Evolutionary conservation across 2,888 invertebrate species (phyloP).

Genomic region (Ischnus inquisitorius): DNA sequence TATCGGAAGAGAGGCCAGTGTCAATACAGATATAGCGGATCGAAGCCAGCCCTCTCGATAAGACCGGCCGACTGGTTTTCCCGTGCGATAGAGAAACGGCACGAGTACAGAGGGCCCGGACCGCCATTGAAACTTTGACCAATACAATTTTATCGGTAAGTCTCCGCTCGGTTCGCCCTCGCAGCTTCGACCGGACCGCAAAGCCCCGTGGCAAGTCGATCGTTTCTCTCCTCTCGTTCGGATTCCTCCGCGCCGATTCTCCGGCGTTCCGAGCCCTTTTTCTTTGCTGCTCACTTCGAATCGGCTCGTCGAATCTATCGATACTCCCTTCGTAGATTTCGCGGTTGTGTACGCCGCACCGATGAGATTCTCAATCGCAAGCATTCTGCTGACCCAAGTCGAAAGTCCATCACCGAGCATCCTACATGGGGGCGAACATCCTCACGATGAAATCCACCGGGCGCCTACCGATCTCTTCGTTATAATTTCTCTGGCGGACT

Average conservation of each 20-base stretch:
- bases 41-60: no score
- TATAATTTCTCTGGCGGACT: slow-evolving; percentile 11
- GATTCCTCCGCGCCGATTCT: background rate
- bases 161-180: background rate
- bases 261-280: slow-evolving; percentile 17
- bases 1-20: no score
- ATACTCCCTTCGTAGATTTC: slow-evolving; percentile 34
- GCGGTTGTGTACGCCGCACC: slow-evolving; percentile 4
- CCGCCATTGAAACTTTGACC: slow-evolving; percentile 49
- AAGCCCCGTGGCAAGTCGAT: slow-evolving; percentile 14
- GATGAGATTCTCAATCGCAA: no score
- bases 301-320: slow-evolving; percentile 27
- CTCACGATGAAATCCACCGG: slow-evolving; percentile 7
- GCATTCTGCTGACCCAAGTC: slow-evolving; percentile 55
- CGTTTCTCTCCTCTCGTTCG: slow-evolving; percentile 14
- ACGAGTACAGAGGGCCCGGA: background rate
- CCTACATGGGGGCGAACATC: background rate
- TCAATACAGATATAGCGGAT: no score
- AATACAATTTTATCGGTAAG: slow-evolving; percentile 41
- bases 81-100: background rate
- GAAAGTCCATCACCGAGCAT: slow-evolving; percentile 41
- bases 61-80: no score
- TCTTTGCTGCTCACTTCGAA: background rate
- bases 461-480: background rate
- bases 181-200: slow-evolving; percentile 25